Evolutionary conservation across 2,888 invertebrate genomes (phyloP).

Genomic region (Tachystola acroxantha): DNA sequence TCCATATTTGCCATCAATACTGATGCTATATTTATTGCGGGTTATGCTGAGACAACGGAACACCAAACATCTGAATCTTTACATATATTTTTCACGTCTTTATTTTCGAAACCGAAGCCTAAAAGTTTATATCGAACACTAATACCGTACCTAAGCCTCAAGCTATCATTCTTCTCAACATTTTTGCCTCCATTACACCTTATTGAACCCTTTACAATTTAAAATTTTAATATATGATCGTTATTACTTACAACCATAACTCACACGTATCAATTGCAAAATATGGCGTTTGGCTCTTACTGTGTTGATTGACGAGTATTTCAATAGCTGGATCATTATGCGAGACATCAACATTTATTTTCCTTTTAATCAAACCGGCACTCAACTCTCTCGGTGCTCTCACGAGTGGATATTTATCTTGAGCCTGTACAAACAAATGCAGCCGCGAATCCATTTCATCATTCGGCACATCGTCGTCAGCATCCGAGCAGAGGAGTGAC

Average conservation of each 20-base stretch:
- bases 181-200: background rate
- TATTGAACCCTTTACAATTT: constrained; percentile 3
- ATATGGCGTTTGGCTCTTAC: constrained; percentile 7
- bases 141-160: background rate
- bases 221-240: constrained; percentile 12
- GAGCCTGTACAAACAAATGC: constrained; percentile 61
- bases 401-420: constrained; percentile 52
- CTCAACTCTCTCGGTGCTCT: constrained; percentile 27
- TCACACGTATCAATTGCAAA: constrained; percentile 11
- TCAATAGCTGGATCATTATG: constrained; percentile 36
- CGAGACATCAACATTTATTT: constrained; percentile 33
- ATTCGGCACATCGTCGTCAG: constrained; percentile 51
- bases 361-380: constrained; percentile 37
- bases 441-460: constrained; percentile 61
- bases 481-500: constrained; percentile 35
- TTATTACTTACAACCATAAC: constrained; percentile 10
- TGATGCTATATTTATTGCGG: too few species aligned
- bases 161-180: constrained; percentile 3
- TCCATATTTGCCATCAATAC: too few species aligned
- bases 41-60: too few species aligned
- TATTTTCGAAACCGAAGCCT: too few species aligned
- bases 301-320: constrained; percentile 23
- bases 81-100: too few species aligned
- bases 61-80: too few species aligned
- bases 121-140: too few species aligned